Percentiles rank a stretch among this genome's conserved stretches.
These are phyloP conservation scores for Masnerella sp. DNA, from an alignment of 2,888 invertebrate genomes.

Conservation along the genomic window DNA sequence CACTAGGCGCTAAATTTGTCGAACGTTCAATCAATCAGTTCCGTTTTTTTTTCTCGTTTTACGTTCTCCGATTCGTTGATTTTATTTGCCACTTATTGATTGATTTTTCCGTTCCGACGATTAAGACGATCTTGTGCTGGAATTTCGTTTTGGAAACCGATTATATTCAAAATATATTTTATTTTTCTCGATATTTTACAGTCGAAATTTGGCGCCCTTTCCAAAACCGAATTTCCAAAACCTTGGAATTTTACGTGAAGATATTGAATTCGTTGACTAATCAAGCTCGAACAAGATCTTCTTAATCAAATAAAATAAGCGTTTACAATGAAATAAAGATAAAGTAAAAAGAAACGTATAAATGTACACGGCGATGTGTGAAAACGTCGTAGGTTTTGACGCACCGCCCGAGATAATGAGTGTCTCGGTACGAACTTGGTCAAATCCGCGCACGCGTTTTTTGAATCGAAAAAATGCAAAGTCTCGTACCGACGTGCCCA, in stretches of 20 bases:
- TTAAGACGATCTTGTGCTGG: conserved; percentile 46
- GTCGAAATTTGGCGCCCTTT: background rate
- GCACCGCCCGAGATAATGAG: conserved; percentile 63
- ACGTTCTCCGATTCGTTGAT: conserved; percentile 1
- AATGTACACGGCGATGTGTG: conserved; percentile 65
- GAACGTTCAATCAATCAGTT: conserved; percentile 44
- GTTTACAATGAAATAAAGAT: conserved; percentile 58
- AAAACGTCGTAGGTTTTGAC: conserved; percentile 69
- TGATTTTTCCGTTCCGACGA: conserved; percentile 20
- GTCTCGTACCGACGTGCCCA: conserved; percentile 66
- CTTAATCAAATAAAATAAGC: conserved; percentile 23
- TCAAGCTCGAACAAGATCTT: conserved; percentile 29
- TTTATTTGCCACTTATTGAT: conserved; percentile 13
- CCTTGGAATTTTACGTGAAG: no score
- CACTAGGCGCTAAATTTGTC: conserved; percentile 56
- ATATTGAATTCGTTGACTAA: no score
- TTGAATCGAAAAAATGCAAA: conserved; percentile 45
- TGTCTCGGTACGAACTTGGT: conserved; percentile 65
- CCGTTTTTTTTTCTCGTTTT: conserved; percentile 19
- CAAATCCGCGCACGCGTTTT: no score
- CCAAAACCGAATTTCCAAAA: conserved; percentile 48
- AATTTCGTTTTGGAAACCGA: conserved; percentile 48
- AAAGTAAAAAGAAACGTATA: conserved; percentile 35
- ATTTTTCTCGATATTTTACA: background rate
- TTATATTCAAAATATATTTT: background rate